Evolutionary conservation across 2,888 invertebrate species (phyloP).

Genomic region (Nemurella pictetii): DNA sequence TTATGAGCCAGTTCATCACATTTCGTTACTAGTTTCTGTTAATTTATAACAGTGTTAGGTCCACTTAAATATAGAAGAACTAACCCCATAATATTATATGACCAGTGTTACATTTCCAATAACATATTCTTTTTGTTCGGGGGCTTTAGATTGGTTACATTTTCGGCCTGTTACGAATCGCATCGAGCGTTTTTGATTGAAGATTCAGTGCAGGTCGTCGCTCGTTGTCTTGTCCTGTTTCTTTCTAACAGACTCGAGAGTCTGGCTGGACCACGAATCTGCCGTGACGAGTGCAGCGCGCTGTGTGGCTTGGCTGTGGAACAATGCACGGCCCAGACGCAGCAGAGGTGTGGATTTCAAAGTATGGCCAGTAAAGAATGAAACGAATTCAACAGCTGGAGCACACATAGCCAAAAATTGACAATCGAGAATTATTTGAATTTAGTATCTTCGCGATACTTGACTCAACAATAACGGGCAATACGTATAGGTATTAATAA

Average conservation of each 20-base stretch:
- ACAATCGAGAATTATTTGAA: no score
- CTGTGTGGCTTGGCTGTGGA: no score
- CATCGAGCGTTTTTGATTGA: not conserved
- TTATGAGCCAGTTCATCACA: slow-evolving; percentile 33
- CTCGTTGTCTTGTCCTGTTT: not conserved
- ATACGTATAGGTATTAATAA: no score
- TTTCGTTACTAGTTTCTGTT: slow-evolving; percentile 34
- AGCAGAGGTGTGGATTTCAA: no score
- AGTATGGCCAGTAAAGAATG: no score
- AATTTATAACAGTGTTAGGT: slow-evolving; percentile 37
- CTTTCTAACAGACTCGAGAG: not conserved
- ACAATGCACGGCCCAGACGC: no score
- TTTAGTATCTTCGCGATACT: no score
- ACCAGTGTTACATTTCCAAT: slow-evolving; percentile 30
- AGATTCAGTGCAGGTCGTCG: not conserved
- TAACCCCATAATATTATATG: slow-evolving; percentile 31
- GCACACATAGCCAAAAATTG: no score
- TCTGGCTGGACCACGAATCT: no score
- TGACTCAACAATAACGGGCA: no score
- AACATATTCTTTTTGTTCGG: slow-evolving; percentile 26
- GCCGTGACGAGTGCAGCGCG: not conserved
- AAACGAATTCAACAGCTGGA: no score
- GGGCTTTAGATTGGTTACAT: not conserved
- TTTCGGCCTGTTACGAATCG: not conserved
- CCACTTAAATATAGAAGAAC: slow-evolving; percentile 30